These are phyloP conservation scores for Calycopis cecrops DNA, from an alignment of 1,140 invertebrate species.

Conservation along the genomic window DNA sequence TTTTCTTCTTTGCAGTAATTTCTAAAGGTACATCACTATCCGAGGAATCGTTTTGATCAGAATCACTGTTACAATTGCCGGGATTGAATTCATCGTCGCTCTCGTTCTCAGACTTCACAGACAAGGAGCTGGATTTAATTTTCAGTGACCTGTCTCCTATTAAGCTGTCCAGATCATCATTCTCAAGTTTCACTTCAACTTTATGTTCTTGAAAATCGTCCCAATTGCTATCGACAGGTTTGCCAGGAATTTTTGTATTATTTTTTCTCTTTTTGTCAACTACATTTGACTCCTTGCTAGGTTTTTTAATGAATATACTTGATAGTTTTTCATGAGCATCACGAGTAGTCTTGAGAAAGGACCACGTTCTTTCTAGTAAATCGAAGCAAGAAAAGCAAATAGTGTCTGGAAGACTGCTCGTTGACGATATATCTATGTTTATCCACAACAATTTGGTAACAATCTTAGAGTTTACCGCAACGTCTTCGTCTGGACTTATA, in stretches of 20 bases:
- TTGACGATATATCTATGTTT: conserved; percentile 51
- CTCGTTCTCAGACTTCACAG: conserved; percentile 39
- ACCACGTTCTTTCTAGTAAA: conserved; percentile 56
- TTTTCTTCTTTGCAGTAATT: conserved; percentile 41
- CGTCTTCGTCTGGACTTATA: conserved; percentile 46
- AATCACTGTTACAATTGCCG: conserved; percentile 21
- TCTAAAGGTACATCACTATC: conserved; percentile 51
- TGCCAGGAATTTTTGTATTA: conserved; percentile 27
- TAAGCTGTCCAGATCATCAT: neutral
- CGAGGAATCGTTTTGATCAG: conserved; percentile 33
- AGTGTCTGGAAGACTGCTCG: conserved; percentile 44
- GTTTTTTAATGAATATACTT: conserved; percentile 38
- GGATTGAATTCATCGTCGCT: conserved; percentile 32
- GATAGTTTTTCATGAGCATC: conserved; percentile 51
- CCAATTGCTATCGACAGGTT: conserved; percentile 53
- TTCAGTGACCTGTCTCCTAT: conserved; percentile 1
- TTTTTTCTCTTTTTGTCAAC: neutral
- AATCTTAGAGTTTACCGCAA: conserved; percentile 52
- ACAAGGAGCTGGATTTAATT: neutral
- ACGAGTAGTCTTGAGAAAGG: conserved; percentile 51
- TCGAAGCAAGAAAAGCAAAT: conserved; percentile 67
- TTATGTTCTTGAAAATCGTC: conserved; percentile 46
- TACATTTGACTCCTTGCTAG: conserved; percentile 13
- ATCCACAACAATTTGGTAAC: conserved; percentile 59
- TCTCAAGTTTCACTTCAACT: conserved; percentile 46